Evolutionary conservation across 2,888 invertebrate species (phyloP).

Genomic region (Netelia fuscicornis): DNA sequence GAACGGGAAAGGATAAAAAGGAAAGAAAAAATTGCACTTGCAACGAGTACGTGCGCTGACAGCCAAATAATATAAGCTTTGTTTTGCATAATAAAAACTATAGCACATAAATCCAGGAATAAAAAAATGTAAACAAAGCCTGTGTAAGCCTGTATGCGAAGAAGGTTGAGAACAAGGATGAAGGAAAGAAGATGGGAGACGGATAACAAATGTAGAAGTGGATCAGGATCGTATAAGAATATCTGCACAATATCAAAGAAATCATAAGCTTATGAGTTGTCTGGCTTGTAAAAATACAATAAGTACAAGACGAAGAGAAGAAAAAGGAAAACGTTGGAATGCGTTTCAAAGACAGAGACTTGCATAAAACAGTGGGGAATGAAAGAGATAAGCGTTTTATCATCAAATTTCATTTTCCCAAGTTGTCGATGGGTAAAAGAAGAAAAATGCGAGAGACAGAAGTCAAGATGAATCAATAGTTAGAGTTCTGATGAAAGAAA

Average conservation of each 20-base stretch:
- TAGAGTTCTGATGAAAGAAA: slow-evolving; percentile 44
- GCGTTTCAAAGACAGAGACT: background rate
- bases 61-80: slow-evolving; percentile 3
- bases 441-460: background rate
- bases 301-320: background rate
- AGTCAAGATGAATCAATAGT: slow-evolving; percentile 43
- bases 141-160: background rate
- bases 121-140: background rate
- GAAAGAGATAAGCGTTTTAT: slow-evolving; percentile 9
- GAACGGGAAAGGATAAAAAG: too few relatives aligned
- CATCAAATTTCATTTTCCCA: slow-evolving; percentile 55
- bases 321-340: background rate
- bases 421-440: slow-evolving; percentile 33
- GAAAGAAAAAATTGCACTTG: background rate
- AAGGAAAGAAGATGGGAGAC: background rate
- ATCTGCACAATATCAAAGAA: slow-evolving; percentile 8
- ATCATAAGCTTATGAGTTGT: background rate
- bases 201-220: background rate
- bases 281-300: too few relatives aligned
- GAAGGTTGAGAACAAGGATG: background rate
- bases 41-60: slow-evolving; percentile 2
- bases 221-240: background rate
- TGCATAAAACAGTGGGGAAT: background rate
- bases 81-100: slow-evolving; percentile 29
- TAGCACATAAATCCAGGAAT: background rate